Conservation (phyloP, 2,888 invertebrate genomes). For the Agrotis ipsilon region DNA sequence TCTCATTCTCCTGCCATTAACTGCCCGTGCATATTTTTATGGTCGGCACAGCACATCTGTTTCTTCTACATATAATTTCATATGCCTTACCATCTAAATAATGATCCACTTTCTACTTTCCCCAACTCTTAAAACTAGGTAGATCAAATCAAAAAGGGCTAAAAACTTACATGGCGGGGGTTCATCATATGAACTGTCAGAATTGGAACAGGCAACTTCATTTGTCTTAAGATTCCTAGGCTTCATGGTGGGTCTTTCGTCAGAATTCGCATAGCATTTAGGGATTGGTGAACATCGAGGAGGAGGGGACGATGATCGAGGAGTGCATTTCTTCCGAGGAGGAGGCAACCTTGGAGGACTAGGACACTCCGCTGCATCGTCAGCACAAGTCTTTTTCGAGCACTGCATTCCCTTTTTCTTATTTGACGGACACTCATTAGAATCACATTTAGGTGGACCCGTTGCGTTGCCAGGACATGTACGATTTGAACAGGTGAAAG, state of each 20-base stretch:
- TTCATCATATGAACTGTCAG: not conserved
- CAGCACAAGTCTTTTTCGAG: constrained; percentile 1
- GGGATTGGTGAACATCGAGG: not conserved
- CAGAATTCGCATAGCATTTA: no score
- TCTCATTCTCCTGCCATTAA: no score
- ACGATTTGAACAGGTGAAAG: constrained; percentile 62
- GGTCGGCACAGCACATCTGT: no score
- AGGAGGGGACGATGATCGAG: not conserved
- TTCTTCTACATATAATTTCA: no score
- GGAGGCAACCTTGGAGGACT: not conserved
- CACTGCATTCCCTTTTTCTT: not conserved
- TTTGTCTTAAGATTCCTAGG: rapidly evolving
- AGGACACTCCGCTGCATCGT: not conserved
- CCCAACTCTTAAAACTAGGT: not conserved
- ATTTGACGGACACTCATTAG: constrained; percentile 30
- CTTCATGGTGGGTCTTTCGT: not conserved
- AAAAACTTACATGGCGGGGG: constrained; percentile 7
- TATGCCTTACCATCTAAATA: no score
- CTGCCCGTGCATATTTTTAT: no score
- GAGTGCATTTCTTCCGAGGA: not conserved
- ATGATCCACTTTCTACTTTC: not conserved
- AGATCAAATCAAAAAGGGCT: not conserved
- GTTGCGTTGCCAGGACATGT: constrained; percentile 66
- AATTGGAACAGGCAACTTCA: not conserved
- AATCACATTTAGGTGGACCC: constrained; percentile 46